Percentiles rank a stretch among this genome's conserved stretches.
Evolutionary conservation across 1,140 invertebrate genomes (phyloP).

Genomic region (Penaeus indicus): DNA sequence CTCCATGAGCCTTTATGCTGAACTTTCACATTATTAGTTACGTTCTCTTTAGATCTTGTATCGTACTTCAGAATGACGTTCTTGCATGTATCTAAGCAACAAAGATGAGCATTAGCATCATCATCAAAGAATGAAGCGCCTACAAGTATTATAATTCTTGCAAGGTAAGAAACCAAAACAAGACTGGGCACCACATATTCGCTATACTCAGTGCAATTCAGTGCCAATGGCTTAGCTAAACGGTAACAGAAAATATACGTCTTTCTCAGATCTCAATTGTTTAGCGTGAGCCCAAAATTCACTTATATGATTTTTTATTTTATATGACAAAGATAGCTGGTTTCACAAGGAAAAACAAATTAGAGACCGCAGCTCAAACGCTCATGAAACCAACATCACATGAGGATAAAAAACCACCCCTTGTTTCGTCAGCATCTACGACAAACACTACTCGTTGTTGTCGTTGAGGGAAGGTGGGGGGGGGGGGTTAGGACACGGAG

Average conservation of each 20-base stretch:
- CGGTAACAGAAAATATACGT: neutral
- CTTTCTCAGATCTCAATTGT: constrained; percentile 1
- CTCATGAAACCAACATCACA: no score
- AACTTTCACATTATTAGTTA: no score
- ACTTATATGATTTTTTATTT: constrained; percentile 3
- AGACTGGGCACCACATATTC: constrained; percentile 1
- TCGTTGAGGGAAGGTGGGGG: no score
- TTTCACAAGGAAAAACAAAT: constrained; percentile 44
- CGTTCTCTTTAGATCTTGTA: neutral
- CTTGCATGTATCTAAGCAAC: constrained; percentile 21
- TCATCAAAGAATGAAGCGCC: constrained; percentile 11
- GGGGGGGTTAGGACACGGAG: no score
- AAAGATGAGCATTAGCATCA: neutral
- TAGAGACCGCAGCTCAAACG: no score
- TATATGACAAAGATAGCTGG: constrained; percentile 27
- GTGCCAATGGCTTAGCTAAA: constrained; percentile 1
- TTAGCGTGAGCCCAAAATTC: constrained; percentile 34
- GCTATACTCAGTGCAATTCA: neutral
- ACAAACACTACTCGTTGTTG: no score
- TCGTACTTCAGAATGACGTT: constrained; percentile 36
- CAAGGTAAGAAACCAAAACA: neutral
- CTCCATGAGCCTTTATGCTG: no score
- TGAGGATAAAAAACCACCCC: neutral
- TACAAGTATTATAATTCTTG: constrained; percentile 23
- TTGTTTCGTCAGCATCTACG: no score